Percentiles rank a stretch among this genome's conserved stretches.
Conservation (phyloP, 2,888 invertebrate species). For the Anarsia innoxiella region DNA sequence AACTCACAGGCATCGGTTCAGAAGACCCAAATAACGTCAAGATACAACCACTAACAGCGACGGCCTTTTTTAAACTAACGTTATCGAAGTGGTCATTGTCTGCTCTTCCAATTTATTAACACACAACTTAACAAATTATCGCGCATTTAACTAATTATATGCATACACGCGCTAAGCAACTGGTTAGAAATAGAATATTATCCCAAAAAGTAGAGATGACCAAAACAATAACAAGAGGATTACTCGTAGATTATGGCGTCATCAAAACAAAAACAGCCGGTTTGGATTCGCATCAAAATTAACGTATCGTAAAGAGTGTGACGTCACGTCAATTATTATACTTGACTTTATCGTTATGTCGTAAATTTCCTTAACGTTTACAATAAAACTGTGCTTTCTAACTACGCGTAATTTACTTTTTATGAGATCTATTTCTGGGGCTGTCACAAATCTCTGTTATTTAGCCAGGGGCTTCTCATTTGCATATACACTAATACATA, state of each 20-base stretch:
- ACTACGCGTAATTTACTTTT: constrained; percentile 7
- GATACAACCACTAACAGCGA: constrained; percentile 2
- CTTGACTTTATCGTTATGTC: constrained; percentile 37
- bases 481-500: too few relatives aligned
- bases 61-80: constrained; percentile 4
- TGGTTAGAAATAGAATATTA: too few relatives aligned
- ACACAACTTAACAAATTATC: not conserved
- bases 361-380: constrained; percentile 36
- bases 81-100: not conserved
- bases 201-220: too few relatives aligned
- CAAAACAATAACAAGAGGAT: too few relatives aligned
- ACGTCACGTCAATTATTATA: constrained; percentile 34
- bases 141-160: not conserved
- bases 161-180: too few relatives aligned
- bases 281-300: constrained; percentile 36
- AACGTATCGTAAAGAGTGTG: constrained; percentile 34
- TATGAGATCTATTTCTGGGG: too few relatives aligned
- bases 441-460: too few relatives aligned
- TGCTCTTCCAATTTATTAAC: not conserved
- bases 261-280: constrained; percentile 24
- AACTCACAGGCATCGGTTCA: constrained; percentile 2
- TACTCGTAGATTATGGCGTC: constrained; percentile 7
- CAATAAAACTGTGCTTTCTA: constrained; percentile 14
- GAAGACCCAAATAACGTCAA: not conserved
- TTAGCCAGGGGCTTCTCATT: too few relatives aligned